phyloP scores from a whole-genome alignment of 92 coral and sea anemone genomes.

The Blastomussa wellsi region DNA sequence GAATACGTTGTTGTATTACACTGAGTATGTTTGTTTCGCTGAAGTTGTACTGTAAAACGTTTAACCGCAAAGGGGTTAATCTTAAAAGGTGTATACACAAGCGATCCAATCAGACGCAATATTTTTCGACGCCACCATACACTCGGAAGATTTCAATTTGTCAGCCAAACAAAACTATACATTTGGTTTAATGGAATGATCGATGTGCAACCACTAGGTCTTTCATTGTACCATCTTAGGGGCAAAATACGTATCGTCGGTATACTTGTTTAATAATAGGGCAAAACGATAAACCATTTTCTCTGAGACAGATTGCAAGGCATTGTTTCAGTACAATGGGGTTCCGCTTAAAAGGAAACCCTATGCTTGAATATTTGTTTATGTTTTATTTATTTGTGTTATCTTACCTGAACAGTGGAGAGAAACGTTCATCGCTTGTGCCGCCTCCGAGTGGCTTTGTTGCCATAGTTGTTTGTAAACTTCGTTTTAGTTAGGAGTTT shows the following conservation, averaged over 20 bases:
- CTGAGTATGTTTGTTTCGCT: background rate
- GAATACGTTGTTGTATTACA: background rate
- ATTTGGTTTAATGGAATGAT: background rate
- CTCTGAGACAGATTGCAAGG: background rate
- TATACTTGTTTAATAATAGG: background rate
- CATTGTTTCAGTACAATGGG: conserved; percentile 2
- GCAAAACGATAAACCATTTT: background rate
- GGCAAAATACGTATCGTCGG: background rate
- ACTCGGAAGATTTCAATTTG: background rate
- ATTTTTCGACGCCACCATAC: conserved; percentile 16
- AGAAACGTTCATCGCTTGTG: background rate
- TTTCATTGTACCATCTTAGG: background rate
- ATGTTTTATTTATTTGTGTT: conserved; percentile 22
- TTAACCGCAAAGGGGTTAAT: background rate
- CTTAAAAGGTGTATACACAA: background rate
- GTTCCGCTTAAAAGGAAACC: conserved; percentile 13
- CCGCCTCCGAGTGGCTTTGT: background rate
- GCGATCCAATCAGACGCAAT: background rate
- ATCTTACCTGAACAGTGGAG: background rate
- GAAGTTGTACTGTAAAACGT: background rate
- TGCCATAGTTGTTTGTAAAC: background rate
- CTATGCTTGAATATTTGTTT: background rate
- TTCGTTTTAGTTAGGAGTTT: background rate
- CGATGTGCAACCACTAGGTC: background rate
- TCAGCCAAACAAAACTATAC: background rate